phyloP scores from a whole-genome alignment of 2,888 invertebrate genomes.

The Diaperis boleti region DNA sequence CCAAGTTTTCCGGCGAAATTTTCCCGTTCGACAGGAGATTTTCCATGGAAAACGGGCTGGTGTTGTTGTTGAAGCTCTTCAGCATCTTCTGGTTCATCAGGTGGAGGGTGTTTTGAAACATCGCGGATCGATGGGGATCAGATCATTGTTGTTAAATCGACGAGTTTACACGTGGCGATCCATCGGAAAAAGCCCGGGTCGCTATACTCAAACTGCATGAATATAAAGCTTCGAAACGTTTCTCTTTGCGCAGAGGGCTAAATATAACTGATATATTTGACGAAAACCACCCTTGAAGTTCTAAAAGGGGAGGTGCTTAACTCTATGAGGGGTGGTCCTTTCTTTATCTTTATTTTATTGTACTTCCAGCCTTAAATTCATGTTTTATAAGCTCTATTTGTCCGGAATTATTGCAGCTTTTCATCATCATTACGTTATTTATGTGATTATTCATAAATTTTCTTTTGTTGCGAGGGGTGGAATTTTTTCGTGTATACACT shows the following conservation, averaged over 20 bases:
- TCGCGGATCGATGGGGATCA: conserved; percentile 37
- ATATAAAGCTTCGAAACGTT: conserved; percentile 37
- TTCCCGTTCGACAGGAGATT: conserved; percentile 62
- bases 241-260: conserved; percentile 48
- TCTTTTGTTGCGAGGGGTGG: not conserved
- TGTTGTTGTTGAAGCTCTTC: conserved; percentile 61
- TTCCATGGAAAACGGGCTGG: conserved; percentile 65
- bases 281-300: conserved; percentile 59
- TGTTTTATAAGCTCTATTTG: conserved; percentile 43
- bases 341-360: conserved; percentile 55
- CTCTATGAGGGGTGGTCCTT: conserved; percentile 48
- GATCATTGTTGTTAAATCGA: conserved; percentile 1
- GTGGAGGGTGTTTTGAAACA: conserved; percentile 63
- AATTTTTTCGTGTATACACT: conserved; percentile 3
- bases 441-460: conserved; percentile 27
- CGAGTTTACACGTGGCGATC: not conserved
- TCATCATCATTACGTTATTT: conserved; percentile 35
- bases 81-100: conserved; percentile 63
- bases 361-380: conserved; percentile 44
- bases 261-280: conserved; percentile 57
- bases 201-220: conserved; percentile 21
- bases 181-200: not conserved
- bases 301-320: conserved; percentile 56
- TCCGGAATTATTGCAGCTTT: conserved; percentile 33
- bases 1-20: conserved; percentile 60